A percentile compares a stretch with the other conserved stretches of the same genome.
These are phyloP conservation scores for Parauchenoglanis punctatus DNA, from an alignment of 2,797 vertebrate species.

Conservation along the genomic window DNA sequence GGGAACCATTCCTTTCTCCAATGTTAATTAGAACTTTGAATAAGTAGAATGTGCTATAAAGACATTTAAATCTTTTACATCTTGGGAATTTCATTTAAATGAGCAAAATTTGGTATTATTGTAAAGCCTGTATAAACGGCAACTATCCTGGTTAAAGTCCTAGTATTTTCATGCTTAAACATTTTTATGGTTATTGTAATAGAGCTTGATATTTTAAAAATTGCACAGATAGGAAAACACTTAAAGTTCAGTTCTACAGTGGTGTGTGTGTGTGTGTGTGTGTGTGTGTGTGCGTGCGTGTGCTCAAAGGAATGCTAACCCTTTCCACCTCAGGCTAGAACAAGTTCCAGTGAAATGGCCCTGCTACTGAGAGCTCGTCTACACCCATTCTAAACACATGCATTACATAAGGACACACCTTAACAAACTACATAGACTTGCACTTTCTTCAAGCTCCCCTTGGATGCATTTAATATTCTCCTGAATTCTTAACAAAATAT, in stretches of 20 bases:
- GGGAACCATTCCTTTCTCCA: background rate
- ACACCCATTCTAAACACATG: conserved; percentile 47
- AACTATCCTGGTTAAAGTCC: background rate
- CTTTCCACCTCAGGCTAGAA: conserved; percentile 25
- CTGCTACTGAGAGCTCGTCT: conserved; percentile 30
- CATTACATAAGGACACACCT: conserved; percentile 51
- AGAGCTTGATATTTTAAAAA: background rate
- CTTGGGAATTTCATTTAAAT: background rate
- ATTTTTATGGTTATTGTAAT: background rate
- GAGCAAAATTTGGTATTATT: background rate
- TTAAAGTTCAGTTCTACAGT: background rate
- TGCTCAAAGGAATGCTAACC: conserved; percentile 21
- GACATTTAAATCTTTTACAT: background rate
- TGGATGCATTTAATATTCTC: background rate
- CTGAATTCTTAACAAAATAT: background rate
- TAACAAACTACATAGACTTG: background rate
- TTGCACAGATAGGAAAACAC: background rate
- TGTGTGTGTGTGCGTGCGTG: background rate
- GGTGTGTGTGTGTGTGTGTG: background rate
- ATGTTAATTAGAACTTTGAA: background rate
- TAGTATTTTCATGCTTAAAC: background rate
- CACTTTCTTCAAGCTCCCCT: background rate
- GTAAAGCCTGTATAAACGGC: background rate
- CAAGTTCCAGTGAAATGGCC: conserved; percentile 7
- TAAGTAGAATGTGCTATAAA: background rate